phyloP scores from a whole-genome alignment of 2,797 vertebrate species.

The Adrianichthys oophorus region DNA sequence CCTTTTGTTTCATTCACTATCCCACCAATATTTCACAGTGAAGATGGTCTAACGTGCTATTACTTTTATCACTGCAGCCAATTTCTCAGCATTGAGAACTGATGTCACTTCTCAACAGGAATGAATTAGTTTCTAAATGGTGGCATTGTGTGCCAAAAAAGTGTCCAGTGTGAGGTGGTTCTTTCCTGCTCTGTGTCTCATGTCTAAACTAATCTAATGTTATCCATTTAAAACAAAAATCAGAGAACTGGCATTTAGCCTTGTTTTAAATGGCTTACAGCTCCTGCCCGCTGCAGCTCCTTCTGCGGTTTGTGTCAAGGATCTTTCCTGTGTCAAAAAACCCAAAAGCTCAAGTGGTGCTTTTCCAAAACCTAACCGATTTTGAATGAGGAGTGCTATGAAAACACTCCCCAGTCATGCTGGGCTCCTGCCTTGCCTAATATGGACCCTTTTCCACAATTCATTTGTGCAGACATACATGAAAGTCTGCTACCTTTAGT shows the following conservation, averaged over 20 bases:
- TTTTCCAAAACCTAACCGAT: conserved; percentile 42
- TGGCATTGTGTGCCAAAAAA: conserved; percentile 2
- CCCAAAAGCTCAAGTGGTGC: conserved; percentile 24
- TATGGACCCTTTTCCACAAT: conserved; percentile 52
- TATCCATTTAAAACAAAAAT: conserved; percentile 19
- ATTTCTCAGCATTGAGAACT: conserved; percentile 16
- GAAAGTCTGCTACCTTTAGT: conserved; percentile 41
- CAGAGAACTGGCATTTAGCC: conserved; percentile 25
- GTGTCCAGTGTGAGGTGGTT: conserved; percentile 12
- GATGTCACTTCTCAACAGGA: neutral
- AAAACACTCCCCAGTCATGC: conserved; percentile 28
- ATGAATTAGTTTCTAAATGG: neutral
- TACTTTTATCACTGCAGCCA: conserved; percentile 5
- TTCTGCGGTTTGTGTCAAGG: neutral
- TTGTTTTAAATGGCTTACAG: conserved; percentile 58
- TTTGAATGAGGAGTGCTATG: conserved; percentile 47
- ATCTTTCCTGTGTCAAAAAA: conserved; percentile 54
- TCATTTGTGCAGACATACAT: conserved; percentile 34
- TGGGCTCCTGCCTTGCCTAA: conserved; percentile 37
- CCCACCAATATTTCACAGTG: conserved; percentile 33
- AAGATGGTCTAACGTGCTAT: conserved; percentile 3
- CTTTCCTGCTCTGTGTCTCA: conserved; percentile 3
- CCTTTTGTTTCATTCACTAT: conserved; percentile 33
- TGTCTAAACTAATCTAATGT: conserved; percentile 34
- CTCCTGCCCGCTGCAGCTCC: conserved; percentile 36